A percentile compares a stretch with the other conserved stretches of the same genome.
phyloP scores from a whole-genome alignment of 1,140 invertebrate genomes.

The Xylocopa sonorina region DNA sequence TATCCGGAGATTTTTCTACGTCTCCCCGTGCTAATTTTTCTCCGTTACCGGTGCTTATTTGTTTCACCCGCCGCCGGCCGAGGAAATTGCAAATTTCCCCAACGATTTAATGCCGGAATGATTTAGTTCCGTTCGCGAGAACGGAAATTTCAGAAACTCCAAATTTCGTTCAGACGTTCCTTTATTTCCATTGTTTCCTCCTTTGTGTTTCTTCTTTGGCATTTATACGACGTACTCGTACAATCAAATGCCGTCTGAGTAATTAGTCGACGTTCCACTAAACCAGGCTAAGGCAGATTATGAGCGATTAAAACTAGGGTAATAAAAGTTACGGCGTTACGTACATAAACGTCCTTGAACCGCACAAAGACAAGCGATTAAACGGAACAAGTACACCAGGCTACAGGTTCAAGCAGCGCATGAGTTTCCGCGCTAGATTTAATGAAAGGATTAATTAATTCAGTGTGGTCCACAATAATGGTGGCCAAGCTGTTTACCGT shows the following conservation, averaged over 20 bases:
- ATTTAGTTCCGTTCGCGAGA: background rate
- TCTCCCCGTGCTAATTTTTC: background rate
- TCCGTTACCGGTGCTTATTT: background rate
- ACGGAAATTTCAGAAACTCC: too few relatives aligned
- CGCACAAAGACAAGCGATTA: background rate
- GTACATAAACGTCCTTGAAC: background rate
- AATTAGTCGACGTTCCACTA: background rate
- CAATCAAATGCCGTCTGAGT: too few relatives aligned
- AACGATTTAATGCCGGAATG: background rate
- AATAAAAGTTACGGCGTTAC: background rate
- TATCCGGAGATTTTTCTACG: background rate
- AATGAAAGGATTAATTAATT: conserved; percentile 69
- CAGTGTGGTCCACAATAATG: conserved; percentile 20
- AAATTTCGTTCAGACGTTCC: too few relatives aligned
- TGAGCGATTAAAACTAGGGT: background rate
- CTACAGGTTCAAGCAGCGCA: conserved; percentile 52
- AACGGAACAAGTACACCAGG: background rate
- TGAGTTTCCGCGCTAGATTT: conserved; percentile 84
- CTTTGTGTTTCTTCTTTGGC: too few relatives aligned
- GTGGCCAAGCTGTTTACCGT: conserved; percentile 45
- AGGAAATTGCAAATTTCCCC: background rate
- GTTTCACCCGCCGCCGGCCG: background rate
- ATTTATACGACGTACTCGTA: background rate
- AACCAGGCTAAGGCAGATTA: too few relatives aligned
- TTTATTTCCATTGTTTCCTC: too few relatives aligned